These are phyloP conservation scores for Peucedramus taeniatus DNA, from an alignment of 2,113 vertebrate genomes.

Conservation along the genomic window DNA sequence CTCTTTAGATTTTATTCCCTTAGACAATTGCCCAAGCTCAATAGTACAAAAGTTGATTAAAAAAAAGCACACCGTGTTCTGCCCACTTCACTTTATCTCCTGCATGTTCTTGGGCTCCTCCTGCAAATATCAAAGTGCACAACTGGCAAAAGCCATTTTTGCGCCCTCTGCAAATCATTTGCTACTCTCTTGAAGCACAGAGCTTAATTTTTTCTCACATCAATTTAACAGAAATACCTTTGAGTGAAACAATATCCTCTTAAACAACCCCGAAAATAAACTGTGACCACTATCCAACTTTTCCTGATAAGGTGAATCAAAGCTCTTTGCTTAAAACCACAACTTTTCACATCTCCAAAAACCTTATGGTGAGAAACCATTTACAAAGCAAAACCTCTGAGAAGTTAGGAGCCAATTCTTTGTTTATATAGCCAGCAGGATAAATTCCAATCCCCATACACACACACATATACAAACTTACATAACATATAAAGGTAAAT, in stretches of 20 bases:
- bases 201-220: background rate
- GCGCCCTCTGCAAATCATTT: background rate
- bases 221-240: background rate
- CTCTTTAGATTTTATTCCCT: background rate
- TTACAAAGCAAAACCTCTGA: background rate
- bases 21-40: background rate
- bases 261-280: background rate
- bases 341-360: background rate
- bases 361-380: background rate
- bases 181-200: background rate
- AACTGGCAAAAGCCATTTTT: background rate
- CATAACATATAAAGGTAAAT: accelerated
- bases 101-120: background rate
- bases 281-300: background rate
- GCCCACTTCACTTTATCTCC: background rate
- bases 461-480: background rate
- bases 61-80: background rate
- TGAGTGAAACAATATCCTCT: background rate
- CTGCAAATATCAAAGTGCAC: background rate
- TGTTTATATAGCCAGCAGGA: background rate
- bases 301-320: background rate
- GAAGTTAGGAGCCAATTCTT: background rate
- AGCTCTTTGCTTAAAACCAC: background rate
- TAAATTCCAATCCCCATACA: background rate
- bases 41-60: background rate